phyloP scores from a whole-genome alignment of 1,140 invertebrate species.

The Dinoponera quadriceps region DNA sequence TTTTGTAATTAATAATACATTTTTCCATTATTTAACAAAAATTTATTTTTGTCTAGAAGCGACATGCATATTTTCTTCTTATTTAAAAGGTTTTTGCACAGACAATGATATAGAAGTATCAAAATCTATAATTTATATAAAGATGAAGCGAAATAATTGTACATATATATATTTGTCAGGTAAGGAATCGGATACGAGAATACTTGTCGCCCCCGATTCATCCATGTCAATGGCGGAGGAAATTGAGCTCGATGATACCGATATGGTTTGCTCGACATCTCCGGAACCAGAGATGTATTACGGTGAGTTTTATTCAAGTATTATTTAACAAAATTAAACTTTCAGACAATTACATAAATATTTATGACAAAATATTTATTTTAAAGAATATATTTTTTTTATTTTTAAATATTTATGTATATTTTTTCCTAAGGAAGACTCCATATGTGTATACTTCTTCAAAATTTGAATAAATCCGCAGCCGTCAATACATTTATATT shows the following conservation, averaged over 20 bases:
- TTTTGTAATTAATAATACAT: slow-evolving; percentile 10
- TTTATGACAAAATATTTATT: background rate
- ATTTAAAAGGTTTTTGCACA: background rate
- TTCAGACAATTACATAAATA: slow-evolving; percentile 38
- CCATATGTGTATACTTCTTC: background rate
- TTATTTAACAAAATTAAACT: slow-evolving; percentile 37
- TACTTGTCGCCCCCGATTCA: slow-evolving; percentile 77
- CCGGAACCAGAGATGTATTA: slow-evolving; percentile 80
- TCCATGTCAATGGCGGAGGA: slow-evolving; percentile 80
- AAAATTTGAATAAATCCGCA: slow-evolving; percentile 2
- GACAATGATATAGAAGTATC: background rate
- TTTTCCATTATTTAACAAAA: background rate
- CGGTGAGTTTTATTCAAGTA: slow-evolving; percentile 71
- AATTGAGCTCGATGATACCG: slow-evolving; percentile 77
- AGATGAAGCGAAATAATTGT: slow-evolving; percentile 2
- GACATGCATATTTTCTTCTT: background rate
- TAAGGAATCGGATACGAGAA: slow-evolving; percentile 74
- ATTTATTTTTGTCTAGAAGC: background rate
- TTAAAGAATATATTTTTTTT: background rate
- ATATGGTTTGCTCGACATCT: slow-evolving; percentile 77
- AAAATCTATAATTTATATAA: background rate
- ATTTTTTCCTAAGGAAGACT: background rate
- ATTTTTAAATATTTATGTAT: slow-evolving; percentile 7
- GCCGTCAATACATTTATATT: background rate
- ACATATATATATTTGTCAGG: slow-evolving; percentile 63